Percentiles rank a stretch among this genome's conserved stretches.
Conservation (phyloP, 2,113 vertebrate species). For the Mionectes macconnelli region DNA sequence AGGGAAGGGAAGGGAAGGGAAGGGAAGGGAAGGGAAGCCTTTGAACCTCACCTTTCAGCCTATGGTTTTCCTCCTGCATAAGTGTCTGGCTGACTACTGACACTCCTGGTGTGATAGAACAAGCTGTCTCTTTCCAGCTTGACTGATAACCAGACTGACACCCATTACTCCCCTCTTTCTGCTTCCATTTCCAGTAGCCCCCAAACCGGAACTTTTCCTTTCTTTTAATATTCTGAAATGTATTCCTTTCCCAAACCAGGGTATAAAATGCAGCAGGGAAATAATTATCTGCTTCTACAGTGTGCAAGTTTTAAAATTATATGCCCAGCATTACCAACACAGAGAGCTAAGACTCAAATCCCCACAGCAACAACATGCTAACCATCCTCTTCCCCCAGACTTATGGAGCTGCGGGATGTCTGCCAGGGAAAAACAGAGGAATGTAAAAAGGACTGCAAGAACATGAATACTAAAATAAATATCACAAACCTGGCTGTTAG, state of each 20-base stretch:
- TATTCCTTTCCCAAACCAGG: slow-evolving; percentile 8
- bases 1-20: no score
- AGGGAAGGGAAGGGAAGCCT: not conserved
- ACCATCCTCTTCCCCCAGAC: slow-evolving; percentile 69
- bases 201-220: not conserved
- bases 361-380: slow-evolving; percentile 68
- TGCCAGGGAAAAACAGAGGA: slow-evolving; percentile 66
- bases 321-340: slow-evolving; percentile 44
- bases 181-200: not conserved
- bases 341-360: slow-evolving; percentile 56
- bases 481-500: slow-evolving; percentile 60
- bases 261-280: slow-evolving; percentile 37
- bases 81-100: slow-evolving; percentile 50
- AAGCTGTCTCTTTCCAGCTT: slow-evolving; percentile 60
- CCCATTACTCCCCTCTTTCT: slow-evolving; percentile 52
- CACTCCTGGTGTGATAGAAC: slow-evolving; percentile 43
- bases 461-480: slow-evolving; percentile 70
- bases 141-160: slow-evolving; percentile 62
- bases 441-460: slow-evolving; percentile 67
- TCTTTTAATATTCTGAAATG: not conserved
- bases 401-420: slow-evolving; percentile 63
- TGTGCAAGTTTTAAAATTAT: slow-evolving; percentile 50
- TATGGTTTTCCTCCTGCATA: slow-evolving; percentile 39
- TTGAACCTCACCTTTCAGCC: slow-evolving; percentile 59
- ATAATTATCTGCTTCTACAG: slow-evolving; percentile 38